Conservation (phyloP, 2,113 vertebrate genomes). For the Callorhinus ursinus region DNA sequence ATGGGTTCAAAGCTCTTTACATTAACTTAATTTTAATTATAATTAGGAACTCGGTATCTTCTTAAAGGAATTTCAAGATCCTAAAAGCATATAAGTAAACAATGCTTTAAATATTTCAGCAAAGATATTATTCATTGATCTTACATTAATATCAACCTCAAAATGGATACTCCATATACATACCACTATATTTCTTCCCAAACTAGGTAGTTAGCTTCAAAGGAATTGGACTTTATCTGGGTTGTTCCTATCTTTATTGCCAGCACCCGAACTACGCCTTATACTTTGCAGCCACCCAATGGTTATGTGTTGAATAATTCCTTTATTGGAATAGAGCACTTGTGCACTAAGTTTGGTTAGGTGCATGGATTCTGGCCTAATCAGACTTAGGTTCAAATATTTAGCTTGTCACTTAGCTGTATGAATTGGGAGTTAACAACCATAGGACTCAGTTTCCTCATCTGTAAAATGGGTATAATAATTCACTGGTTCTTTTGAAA, state of each 20-base stretch:
- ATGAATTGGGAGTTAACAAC: neutral
- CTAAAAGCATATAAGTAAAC: neutral
- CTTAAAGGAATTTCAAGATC: neutral
- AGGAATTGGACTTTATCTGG: neutral
- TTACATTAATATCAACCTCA: neutral
- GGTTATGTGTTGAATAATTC: neutral
- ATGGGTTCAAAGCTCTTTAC: neutral
- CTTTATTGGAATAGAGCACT: neutral
- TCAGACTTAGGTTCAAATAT: neutral
- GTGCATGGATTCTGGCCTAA: neutral
- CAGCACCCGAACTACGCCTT: neutral
- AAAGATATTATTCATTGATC: neutral
- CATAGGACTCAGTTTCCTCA: neutral
- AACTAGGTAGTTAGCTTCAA: neutral
- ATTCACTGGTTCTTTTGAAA: neutral
- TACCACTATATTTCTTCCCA: neutral
- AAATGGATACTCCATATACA: neutral
- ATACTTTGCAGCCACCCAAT: neutral
- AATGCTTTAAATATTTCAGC: neutral
- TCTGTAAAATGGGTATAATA: neutral
- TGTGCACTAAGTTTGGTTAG: neutral
- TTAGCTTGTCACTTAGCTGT: neutral
- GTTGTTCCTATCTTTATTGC: neutral
- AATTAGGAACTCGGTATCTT: neutral
- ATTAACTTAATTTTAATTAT: slow-evolving; percentile 3